phyloP scores from a whole-genome alignment of 2,888 invertebrate species.

The Cinara cedri region DNA sequence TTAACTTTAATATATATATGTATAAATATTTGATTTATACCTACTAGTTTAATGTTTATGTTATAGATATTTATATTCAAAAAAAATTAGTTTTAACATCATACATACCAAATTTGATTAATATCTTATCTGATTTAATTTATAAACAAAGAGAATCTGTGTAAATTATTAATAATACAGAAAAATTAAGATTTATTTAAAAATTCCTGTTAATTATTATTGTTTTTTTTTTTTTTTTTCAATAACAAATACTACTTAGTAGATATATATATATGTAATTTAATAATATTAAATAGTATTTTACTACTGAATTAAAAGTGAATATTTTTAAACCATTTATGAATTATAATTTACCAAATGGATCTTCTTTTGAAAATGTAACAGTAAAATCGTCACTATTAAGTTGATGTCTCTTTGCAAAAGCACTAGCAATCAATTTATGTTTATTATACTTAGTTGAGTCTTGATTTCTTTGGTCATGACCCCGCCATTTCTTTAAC shows the following conservation, averaged over 20 bases:
- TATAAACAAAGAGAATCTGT: no score
- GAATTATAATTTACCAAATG: constrained; percentile 69
- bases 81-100: no score
- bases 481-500: constrained; percentile 66
- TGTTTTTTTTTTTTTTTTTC: neutral
- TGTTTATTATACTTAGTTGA: constrained; percentile 82
- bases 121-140: no score
- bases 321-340: constrained; percentile 26
- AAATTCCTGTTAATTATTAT: no score
- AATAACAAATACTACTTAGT: neutral
- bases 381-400: constrained; percentile 67
- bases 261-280: neutral
- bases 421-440: constrained; percentile 89
- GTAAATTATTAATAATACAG: no score
- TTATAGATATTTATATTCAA: no score
- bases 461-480: constrained; percentile 73
- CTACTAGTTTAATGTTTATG: no score
- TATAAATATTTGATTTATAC: no score
- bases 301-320: neutral
- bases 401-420: constrained; percentile 83
- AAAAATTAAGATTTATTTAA: no score
- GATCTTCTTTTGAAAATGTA: constrained; percentile 69
- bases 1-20: no score
- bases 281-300: neutral
- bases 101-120: no score